phyloP scores from a whole-genome alignment of 2,797 vertebrate species.

The Apogon hyalosoma region DNA sequence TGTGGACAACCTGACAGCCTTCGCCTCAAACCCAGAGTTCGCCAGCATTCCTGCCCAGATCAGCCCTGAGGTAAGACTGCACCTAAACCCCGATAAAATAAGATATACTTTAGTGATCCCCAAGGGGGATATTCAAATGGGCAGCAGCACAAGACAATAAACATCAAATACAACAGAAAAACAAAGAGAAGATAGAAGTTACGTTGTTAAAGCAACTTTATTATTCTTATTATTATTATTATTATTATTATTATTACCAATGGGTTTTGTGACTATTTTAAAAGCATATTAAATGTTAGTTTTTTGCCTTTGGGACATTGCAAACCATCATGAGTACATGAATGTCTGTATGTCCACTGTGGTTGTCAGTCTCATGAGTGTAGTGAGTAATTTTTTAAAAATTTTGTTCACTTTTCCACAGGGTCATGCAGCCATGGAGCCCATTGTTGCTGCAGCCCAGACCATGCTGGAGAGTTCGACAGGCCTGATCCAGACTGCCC shows the following conservation, averaged over 20 bases:
- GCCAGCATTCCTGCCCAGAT: conserved; percentile 96
- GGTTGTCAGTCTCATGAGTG: not conserved
- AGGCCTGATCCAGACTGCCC: conserved; percentile 95
- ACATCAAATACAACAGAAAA: no score
- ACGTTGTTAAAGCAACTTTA: no score
- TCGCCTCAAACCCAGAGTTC: conserved; percentile 97
- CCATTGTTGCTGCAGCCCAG: conserved; percentile 92
- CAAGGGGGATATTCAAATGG: no score
- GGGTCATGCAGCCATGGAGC: conserved; percentile 96
- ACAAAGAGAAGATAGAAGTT: no score
- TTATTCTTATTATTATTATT: no score
- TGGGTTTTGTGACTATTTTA: no score
- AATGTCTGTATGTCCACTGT: not conserved
- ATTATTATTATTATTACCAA: no score
- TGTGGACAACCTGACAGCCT: conserved; percentile 96
- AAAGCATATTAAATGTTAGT: no score
- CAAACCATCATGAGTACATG: not conserved
- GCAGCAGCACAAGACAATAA: no score
- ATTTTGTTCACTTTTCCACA: conserved; percentile 49
- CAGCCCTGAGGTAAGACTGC: conserved; percentile 89
- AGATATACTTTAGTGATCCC: no score
- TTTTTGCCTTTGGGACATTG: no score
- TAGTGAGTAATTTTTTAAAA: not conserved
- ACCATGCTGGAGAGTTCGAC: conserved; percentile 97
- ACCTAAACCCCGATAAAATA: no score